Evolutionary conservation across 1,140 invertebrate genomes (phyloP).

Genomic region (Brachionus manjavacas): DNA sequence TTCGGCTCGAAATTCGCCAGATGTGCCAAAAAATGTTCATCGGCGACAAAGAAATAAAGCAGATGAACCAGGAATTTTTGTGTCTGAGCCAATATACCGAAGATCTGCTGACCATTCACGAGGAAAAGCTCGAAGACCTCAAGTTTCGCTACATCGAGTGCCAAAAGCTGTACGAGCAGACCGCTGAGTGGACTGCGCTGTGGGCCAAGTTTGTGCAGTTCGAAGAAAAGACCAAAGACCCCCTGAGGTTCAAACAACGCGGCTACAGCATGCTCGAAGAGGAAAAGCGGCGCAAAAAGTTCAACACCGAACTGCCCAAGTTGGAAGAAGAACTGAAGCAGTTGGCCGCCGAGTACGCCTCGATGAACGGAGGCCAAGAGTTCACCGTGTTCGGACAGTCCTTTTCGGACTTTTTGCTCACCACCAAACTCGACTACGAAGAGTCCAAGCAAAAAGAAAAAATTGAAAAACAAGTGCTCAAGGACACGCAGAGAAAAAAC

Average conservation of each 20-base stretch:
- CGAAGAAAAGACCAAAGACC: constrained; percentile 41
- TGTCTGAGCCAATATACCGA: not conserved
- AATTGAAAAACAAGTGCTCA: not conserved
- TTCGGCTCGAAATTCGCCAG: constrained; percentile 2
- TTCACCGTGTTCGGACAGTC: not conserved
- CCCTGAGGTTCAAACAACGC: not conserved
- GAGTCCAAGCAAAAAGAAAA: constrained; percentile 17
- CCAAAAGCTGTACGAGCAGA: constrained; percentile 6
- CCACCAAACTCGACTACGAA: constrained; percentile 23
- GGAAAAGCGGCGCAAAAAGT: constrained; percentile 29
- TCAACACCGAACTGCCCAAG: constrained; percentile 1
- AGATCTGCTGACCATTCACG: not conserved
- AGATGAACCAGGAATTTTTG: constrained; percentile 26
- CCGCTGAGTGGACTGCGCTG: not conserved
- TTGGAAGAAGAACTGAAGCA: constrained; percentile 8
- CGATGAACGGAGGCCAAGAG: constrained; percentile 2
- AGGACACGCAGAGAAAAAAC: constrained; percentile 11
- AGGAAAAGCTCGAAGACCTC: constrained; percentile 29
- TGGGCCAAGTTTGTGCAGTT: constrained; percentile 32
- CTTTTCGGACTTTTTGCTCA: not conserved
- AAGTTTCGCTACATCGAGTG: constrained; percentile 20
- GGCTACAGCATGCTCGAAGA: constrained; percentile 36
- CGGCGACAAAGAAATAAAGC: constrained; percentile 2
- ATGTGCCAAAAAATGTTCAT: constrained; percentile 32
- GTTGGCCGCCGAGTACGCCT: not conserved